A percentile compares a stretch with the other conserved stretches of the same genome.
phyloP scores from a whole-genome alignment of 1,140 invertebrate species.

The Phocides pigmalion region DNA sequence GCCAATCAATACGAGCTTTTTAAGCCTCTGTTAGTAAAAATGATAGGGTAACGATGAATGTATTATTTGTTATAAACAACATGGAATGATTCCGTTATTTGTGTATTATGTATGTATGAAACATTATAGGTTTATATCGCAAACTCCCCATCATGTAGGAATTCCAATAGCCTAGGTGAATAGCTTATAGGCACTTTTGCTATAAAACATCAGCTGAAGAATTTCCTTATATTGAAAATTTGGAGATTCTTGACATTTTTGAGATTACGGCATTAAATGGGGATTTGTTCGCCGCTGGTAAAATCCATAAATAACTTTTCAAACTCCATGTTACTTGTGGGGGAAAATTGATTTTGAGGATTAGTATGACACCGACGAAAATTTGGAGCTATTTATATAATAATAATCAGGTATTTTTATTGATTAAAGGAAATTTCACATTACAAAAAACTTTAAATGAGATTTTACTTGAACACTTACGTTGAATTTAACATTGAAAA shows the following conservation, averaged over 20 bases:
- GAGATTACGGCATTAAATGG: constrained; percentile 24
- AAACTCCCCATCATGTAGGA: constrained; percentile 20
- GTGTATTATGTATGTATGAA: constrained; percentile 19
- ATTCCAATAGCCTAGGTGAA: constrained; percentile 34
- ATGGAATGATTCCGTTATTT: neutral
- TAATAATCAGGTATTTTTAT: too few relatives aligned
- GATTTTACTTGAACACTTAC: too few relatives aligned
- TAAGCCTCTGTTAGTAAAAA: too few relatives aligned
- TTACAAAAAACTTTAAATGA: too few relatives aligned
- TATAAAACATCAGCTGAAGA: constrained; percentile 35
- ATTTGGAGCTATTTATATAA: neutral
- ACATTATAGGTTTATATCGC: constrained; percentile 12
- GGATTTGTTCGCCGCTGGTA: constrained; percentile 20
- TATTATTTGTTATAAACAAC: too few relatives aligned
- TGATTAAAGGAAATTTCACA: too few relatives aligned
- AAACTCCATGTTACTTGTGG: constrained; percentile 11
- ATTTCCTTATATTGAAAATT: constrained; percentile 32
- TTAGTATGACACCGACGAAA: neutral
- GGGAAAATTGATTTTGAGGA: constrained; percentile 13
- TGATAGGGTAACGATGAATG: too few relatives aligned
- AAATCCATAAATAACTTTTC: constrained; percentile 20
- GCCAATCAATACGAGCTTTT: too few relatives aligned
- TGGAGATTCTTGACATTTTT: constrained; percentile 18
- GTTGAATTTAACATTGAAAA: too few relatives aligned
- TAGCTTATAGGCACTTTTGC: constrained; percentile 23